Conservation (phyloP, 1,140 invertebrate genomes). For the Araneus ventricosus region DNA sequence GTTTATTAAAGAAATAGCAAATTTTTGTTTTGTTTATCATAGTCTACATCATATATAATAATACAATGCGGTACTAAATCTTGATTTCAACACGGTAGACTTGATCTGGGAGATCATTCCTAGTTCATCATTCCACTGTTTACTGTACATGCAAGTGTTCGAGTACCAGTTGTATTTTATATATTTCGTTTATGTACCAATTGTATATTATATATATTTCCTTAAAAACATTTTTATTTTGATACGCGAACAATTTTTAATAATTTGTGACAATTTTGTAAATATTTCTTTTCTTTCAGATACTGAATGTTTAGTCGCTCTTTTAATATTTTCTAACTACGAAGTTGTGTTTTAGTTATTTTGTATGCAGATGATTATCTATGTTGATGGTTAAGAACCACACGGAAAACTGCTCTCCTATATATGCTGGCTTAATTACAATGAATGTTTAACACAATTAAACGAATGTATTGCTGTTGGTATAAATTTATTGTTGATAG, state of each 20-base stretch:
- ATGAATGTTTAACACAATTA: not conserved
- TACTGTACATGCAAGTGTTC: not conserved
- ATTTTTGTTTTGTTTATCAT: not conserved
- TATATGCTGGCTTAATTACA: not conserved
- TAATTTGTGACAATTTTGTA: not conserved
- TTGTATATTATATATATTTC: not conserved
- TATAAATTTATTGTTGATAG: slow-evolving; percentile 23
- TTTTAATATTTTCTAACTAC: not conserved
- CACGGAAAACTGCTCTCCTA: not conserved
- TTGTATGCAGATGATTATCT: not conserved
- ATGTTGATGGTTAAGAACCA: not conserved
- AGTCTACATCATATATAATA: not conserved
- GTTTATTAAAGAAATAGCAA: not conserved
- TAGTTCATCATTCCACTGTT: not conserved
- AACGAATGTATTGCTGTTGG: slow-evolving; percentile 9
- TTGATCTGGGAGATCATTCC: not conserved
- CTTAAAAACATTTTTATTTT: not conserved
- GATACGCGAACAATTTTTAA: not conserved
- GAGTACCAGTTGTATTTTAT: not conserved
- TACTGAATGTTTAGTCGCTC: not conserved
- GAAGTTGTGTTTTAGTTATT: not conserved
- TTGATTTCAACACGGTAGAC: not conserved
- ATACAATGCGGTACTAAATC: not conserved
- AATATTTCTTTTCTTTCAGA: not conserved
- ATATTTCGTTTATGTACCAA: too few relatives aligned